Evolutionary conservation across 2,888 invertebrate species (phyloP).

Genomic region (Oscheius sp.): DNA sequence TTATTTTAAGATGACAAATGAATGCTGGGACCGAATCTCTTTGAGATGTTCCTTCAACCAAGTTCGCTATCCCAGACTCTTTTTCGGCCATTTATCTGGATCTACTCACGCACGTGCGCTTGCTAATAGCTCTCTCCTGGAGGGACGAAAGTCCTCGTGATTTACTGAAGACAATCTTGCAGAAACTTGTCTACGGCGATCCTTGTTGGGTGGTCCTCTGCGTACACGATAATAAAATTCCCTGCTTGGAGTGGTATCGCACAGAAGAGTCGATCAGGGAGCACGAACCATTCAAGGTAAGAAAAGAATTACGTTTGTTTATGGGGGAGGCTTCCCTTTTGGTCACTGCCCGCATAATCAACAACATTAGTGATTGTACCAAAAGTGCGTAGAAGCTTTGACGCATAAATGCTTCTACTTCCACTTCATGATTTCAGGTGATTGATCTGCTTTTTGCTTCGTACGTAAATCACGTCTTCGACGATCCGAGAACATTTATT

Average conservation of each 20-base stretch:
- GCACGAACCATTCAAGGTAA: conserved; percentile 38
- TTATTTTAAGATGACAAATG: neutral
- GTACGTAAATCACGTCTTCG: conserved; percentile 35
- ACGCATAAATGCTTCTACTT: no score
- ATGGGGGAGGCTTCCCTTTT: neutral
- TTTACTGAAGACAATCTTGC: conserved; percentile 19
- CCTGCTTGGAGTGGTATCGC: conserved; percentile 46
- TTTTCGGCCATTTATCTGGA: no score
- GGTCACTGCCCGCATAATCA: neutral
- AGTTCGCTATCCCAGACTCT: no score
- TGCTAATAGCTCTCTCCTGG: neutral
- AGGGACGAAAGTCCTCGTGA: neutral
- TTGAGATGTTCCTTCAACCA: no score
- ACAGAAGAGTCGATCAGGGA: conserved; percentile 25
- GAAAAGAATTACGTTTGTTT: neutral
- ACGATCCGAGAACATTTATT: conserved; percentile 36
- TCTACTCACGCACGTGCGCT: neutral
- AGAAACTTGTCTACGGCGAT: conserved; percentile 37
- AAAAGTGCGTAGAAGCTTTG: neutral
- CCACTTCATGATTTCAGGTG: no score
- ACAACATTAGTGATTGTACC: conserved; percentile 1
- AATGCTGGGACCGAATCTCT: neutral
- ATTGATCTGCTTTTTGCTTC: conserved; percentile 37
- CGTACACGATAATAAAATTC: conserved; percentile 41
- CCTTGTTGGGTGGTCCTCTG: conserved; percentile 50